Conservation (phyloP, 2,797 vertebrate genomes). For the Tinamus major region DNA sequence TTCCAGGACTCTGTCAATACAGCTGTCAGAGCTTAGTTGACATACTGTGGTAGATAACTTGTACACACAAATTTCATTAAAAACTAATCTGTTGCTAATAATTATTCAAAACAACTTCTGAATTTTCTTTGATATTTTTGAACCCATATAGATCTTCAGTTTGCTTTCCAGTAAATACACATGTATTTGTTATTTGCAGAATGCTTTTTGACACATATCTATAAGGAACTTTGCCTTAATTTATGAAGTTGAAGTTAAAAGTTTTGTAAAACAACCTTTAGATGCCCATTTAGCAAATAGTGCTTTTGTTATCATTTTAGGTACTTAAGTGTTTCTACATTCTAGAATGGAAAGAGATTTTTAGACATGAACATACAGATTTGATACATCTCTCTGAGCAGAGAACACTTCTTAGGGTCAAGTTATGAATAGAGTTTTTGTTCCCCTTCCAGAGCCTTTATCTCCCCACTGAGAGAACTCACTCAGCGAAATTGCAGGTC, state of each 20-base stretch:
- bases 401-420: not conserved
- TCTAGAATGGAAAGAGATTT: not conserved
- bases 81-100: accelerated
- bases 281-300: not conserved
- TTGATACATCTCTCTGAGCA: not conserved
- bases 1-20: not conserved
- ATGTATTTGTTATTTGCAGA: not conserved
- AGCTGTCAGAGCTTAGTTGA: not conserved
- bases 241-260: not conserved
- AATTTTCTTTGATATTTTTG: not conserved
- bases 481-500: not conserved
- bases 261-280: not conserved
- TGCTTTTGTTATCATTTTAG: not conserved
- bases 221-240: not conserved
- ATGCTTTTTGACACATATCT: not conserved
- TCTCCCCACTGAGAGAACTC: not conserved
- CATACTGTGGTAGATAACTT: not conserved
- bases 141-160: not conserved
- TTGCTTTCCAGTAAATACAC: not conserved
- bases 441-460: not conserved
- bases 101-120: not conserved
- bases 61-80: not conserved
- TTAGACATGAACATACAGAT: not conserved
- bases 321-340: not conserved
- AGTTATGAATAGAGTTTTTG: constrained; percentile 1